Evolutionary conservation across 2,888 invertebrate species (phyloP), one percentile per base, ranked within the genome.

Genomic region (Drosophila heteroneura): DNA sequence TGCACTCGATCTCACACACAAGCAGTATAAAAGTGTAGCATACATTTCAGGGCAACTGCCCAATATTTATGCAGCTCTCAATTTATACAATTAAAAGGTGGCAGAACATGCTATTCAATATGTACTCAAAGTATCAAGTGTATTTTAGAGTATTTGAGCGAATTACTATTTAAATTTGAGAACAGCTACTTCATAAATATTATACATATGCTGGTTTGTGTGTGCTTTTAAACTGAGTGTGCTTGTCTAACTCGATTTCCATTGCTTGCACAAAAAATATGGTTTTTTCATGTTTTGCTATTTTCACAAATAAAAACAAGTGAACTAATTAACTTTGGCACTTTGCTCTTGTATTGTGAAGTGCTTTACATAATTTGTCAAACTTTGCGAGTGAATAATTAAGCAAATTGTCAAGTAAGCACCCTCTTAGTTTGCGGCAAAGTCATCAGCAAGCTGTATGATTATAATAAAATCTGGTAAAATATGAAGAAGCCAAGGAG

Each of bases 81-180:
- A 64, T 79, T 79, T 68, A 78, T 66, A 58, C 78, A 76, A 77
- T 76, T 57, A 49, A 33, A 37, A 9, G 30, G 14, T 47, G 51
- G 10, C 54, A 14, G 19, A n/a, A 6, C 51, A 54, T 35, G n/a
- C 1, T 19, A 28, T 39, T 10, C 7, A 19, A 22, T 44, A 37
- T 41, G 39, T 28, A 30, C 28, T 54, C 7, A 19, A 37, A 37
- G 16, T 22, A 32, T 26, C 1, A 14, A 14, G n/a, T 16, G 28
- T 5, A 16, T 44, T 26, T 54, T 7, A 35, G 5, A 14, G 32
- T 4, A 44, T 22, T 44, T 32, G 6, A 39, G 22, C 22, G 58
- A 56, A 12, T n/a, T 32, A 16, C 30, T 61, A 58, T 47, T 62
- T 9, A 19, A 30, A 32, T 37, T 44, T n/a, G 10, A 4, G 3